Base-by-base conservation (phyloP, 2,888 invertebrate species). In the Exephanes ischioxanthus region DNA sequence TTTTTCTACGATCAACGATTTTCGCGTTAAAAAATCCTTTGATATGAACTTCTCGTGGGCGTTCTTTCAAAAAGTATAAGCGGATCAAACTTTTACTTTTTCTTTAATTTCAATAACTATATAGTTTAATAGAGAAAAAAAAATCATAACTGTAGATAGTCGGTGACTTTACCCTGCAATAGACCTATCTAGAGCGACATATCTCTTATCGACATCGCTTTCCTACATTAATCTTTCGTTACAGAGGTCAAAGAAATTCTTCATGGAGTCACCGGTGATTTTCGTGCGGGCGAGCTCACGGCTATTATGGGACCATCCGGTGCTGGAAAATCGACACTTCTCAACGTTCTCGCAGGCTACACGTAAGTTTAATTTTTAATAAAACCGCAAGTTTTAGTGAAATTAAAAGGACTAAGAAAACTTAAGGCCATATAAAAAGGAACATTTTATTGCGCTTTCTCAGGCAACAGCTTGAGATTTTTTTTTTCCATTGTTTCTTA, bases 281-380 rank as follows among this genome's bases (percentile, higher is more conserved):
- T 96, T 93, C 95, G 95, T 85, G 95, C 96, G 0, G 96, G 96
- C 22, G 95, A 96, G 87, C 91, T 96, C 72, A 96, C 96, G 0
- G 96, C 96, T 66, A 96, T 96, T 85, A 96, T 96, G 96, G 96
- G 96, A 0, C 96, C 96, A 3, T 96, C 96, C 0, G 97, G 97
- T 2, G 96, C 97, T 0, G 97, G 97, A 66, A 97, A 98, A 93
- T 98, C 98, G 75, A 98, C 98, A 0, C 95, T 98, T 3, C 96
- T 98, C 93, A 98, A 98, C 93, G 97, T 98, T 83, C 95, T 98
- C 76, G 98, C 98, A 33, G 98, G 98, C 73, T 98, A 97, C 94
- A 96, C 97, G 98, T 98, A 94, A 96, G 97, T 96, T 55, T 41
- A 26, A 45, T 3, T 53, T 33, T 33, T n/a, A 33, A 33, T 58